Conservation (phyloP, 2,113 vertebrate species). For the Saccopteryx leptura region DNA sequence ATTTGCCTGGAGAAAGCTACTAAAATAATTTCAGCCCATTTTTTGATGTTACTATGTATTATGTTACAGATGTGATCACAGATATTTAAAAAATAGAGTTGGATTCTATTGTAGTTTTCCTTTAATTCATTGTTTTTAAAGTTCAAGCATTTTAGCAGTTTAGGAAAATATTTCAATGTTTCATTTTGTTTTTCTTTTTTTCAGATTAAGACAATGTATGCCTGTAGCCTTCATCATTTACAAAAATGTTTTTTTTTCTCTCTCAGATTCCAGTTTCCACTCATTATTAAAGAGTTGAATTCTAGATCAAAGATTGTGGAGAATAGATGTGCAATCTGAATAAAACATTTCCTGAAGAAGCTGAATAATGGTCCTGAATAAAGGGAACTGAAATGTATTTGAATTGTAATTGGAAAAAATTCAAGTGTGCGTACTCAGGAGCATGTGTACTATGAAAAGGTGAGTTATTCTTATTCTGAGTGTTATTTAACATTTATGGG, state of each 20-base stretch:
- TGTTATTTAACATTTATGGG: constrained; percentile 58
- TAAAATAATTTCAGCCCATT: background rate
- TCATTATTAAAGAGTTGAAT: constrained; percentile 72
- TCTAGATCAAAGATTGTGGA: constrained; percentile 71
- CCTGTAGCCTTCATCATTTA: constrained; percentile 60
- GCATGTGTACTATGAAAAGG: constrained; percentile 45
- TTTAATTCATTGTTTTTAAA: constrained; percentile 71
- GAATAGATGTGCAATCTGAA: constrained; percentile 70
- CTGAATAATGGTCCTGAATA: constrained; percentile 73
- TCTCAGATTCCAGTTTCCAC: constrained; percentile 60
- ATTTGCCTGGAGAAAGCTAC: background rate
- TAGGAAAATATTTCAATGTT: constrained; percentile 57
- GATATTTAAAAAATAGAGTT: constrained; percentile 13
- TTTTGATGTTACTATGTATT: constrained; percentile 21
- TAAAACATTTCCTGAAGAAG: constrained; percentile 80
- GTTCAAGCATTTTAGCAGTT: constrained; percentile 48
- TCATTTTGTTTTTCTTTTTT: constrained; percentile 3
- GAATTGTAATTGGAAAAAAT: constrained; percentile 77
- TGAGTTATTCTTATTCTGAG: constrained; percentile 69
- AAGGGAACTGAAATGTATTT: constrained; percentile 66
- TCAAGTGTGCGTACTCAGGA: constrained; percentile 69
- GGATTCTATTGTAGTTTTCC: constrained; percentile 26
- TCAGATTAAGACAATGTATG: constrained; percentile 54
- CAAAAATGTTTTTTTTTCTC: constrained; percentile 76
- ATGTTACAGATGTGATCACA: background rate